A percentile compares a stretch with the other conserved stretches of the same genome.
These are phyloP conservation scores for Hesperophylax magnus DNA, from an alignment of 1,140 invertebrate genomes.

Conservation along the genomic window DNA sequence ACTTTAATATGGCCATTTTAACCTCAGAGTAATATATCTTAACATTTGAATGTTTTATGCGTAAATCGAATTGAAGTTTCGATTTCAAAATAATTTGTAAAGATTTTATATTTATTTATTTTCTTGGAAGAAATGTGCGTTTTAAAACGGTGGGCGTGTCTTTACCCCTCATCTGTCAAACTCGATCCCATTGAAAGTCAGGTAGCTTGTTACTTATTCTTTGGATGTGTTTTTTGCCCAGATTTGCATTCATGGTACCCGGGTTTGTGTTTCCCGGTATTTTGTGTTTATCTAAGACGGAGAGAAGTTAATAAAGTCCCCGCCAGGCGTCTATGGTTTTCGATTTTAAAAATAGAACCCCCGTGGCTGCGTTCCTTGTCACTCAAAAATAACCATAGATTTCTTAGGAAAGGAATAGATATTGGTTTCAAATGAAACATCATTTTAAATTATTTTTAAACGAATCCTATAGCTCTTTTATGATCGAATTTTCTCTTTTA, in stretches of 20 bases:
- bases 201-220: slow-evolving; percentile 27
- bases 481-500: slow-evolving; percentile 24
- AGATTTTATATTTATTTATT: too few relatives aligned
- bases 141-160: slow-evolving; percentile 27
- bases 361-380: slow-evolving; percentile 29
- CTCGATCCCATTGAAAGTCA: slow-evolving; percentile 44
- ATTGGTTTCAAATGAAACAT: slow-evolving; percentile 41
- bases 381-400: slow-evolving; percentile 43
- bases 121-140: background rate
- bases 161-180: slow-evolving; percentile 45
- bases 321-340: slow-evolving; percentile 24
- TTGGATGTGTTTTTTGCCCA: slow-evolving; percentile 29
- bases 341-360: slow-evolving; percentile 48
- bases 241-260: slow-evolving; percentile 43
- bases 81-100: too few relatives aligned
- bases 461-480: background rate
- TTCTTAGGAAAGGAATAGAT: slow-evolving; percentile 33
- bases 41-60: background rate
- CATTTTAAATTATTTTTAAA: background rate
- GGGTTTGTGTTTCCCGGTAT: slow-evolving; percentile 22
- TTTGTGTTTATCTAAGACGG: slow-evolving; percentile 16
- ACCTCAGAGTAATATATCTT: background rate
- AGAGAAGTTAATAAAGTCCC: slow-evolving; percentile 36
- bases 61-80: too few relatives aligned
- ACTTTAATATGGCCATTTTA: slow-evolving; percentile 1